Conservation (phyloP, 2,113 vertebrate genomes). For the Spilogale gracilis region DNA sequence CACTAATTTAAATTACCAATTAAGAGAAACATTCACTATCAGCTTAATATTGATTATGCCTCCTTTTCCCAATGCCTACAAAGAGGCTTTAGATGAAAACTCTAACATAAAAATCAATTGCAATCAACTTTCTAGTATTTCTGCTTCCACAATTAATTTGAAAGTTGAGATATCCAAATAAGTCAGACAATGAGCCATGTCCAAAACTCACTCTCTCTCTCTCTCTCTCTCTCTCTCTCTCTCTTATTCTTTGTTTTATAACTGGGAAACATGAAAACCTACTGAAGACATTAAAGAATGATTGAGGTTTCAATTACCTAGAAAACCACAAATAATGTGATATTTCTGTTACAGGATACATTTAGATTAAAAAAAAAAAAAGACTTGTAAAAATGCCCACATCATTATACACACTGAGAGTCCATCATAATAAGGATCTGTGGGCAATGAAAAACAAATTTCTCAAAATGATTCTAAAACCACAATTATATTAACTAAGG, state of each 20-base stretch:
- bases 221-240: neutral
- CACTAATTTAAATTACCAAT: slow-evolving; percentile 13
- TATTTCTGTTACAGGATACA: neutral
- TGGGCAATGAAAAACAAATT: neutral
- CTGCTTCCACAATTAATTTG: slow-evolving; percentile 53
- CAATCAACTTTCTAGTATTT: slow-evolving; percentile 33
- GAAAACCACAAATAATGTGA: slow-evolving; percentile 28
- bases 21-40: slow-evolving; percentile 9
- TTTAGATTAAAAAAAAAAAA: neutral
- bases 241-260: slow-evolving; percentile 13
- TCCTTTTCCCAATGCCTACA: neutral
- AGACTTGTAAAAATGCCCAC: neutral
- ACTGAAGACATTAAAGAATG: slow-evolving; percentile 17
- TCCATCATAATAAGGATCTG: neutral
- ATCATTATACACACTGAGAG: neutral
- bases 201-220: neutral
- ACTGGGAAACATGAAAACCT: neutral
- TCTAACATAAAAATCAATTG: slow-evolving; percentile 39
- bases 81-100: slow-evolving; percentile 13
- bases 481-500: neutral
- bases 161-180: slow-evolving; percentile 29
- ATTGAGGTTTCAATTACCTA: neutral
- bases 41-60: slow-evolving; percentile 4
- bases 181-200: neutral
- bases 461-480: slow-evolving; percentile 25